Evolutionary conservation across 2,113 vertebrate genomes (phyloP).

Genomic region (Tinamus guttatus): DNA sequence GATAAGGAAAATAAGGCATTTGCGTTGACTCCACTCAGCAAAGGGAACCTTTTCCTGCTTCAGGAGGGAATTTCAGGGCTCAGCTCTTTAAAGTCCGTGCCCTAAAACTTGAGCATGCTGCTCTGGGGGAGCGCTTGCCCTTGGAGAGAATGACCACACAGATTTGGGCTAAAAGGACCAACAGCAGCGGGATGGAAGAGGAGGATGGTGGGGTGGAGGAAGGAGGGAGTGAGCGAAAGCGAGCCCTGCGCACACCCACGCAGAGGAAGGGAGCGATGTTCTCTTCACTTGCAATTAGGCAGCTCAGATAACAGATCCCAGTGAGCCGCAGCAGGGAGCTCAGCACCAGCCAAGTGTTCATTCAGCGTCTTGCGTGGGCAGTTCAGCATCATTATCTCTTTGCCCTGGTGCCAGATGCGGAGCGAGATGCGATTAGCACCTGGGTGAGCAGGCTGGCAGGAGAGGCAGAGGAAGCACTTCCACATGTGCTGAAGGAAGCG

Average conservation of each 20-base stretch:
- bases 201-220: background rate
- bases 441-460: background rate
- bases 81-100: background rate
- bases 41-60: background rate
- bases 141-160: background rate
- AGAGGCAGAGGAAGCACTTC: accelerated
- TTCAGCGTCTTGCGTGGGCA: background rate
- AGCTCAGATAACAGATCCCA: background rate
- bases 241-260: accelerated
- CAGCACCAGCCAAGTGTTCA: background rate
- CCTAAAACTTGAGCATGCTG: accelerated
- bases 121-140: background rate
- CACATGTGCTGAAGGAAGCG: background rate
- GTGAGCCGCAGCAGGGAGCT: accelerated
- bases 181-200: background rate
- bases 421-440: accelerated
- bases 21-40: background rate
- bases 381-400: background rate
- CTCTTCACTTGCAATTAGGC: background rate
- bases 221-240: background rate
- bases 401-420: background rate
- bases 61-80: background rate
- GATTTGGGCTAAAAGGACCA: background rate
- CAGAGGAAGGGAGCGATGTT: background rate
- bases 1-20: background rate